phyloP scores from a whole-genome alignment of 2,888 invertebrate genomes.

The Leptothorax acervorum region DNA sequence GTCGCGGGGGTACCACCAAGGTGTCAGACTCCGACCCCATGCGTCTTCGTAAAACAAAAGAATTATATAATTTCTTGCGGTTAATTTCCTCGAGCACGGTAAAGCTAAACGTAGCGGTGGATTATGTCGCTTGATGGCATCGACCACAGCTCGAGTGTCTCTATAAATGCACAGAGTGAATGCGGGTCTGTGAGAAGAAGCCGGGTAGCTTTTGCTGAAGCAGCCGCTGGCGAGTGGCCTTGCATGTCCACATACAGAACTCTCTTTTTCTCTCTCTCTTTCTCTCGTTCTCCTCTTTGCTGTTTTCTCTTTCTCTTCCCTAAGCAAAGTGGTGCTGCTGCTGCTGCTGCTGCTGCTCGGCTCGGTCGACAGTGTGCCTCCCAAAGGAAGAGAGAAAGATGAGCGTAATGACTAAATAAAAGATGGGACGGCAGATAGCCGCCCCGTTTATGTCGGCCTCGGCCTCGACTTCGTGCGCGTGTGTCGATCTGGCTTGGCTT shows the following conservation, averaged over 20 bases:
- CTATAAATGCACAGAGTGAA: slow-evolving; percentile 21
- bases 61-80: not conserved
- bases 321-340: not conserved
- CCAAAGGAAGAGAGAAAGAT: slow-evolving; percentile 33
- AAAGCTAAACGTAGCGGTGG: slow-evolving; percentile 2
- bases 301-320: not conserved
- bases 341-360: not conserved
- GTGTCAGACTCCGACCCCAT: not conserved
- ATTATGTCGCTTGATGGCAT: slow-evolving; percentile 6
- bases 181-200: not conserved
- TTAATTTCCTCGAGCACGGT: not conserved
- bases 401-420: slow-evolving; percentile 73
- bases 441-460: not conserved
- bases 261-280: not conserved
- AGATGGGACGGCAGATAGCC: slow-evolving; percentile 63
- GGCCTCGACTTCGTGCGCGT: not conserved
- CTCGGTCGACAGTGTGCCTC: not conserved
- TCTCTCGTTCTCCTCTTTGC: not conserved
- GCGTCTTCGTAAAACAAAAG: not conserved
- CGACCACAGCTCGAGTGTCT: not conserved
- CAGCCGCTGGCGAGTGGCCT: not conserved
- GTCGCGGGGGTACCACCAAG: not conserved
- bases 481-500: not conserved
- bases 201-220: slow-evolving; percentile 19
- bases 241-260: not conserved